Base-by-base conservation (phyloP, 2,888 invertebrate genomes). In the Amitus sp. region DNA sequence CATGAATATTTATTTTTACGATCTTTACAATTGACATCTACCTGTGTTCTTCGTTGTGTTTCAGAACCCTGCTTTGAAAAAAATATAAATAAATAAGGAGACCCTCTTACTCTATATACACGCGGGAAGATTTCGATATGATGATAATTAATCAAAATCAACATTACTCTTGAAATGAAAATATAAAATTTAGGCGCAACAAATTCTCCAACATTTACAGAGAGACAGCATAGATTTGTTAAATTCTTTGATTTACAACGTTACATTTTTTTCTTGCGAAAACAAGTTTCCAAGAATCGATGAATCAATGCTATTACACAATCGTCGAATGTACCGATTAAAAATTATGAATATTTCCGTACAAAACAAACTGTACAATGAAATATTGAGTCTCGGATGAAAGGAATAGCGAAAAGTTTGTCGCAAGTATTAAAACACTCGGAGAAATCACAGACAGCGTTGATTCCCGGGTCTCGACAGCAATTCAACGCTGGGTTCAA, bases 1-100 rank as follows among this genome's bases (percentile, higher is more conserved):
- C n/a, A n/a, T n/a, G n/a, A n/a, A n/a, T n/a, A n/a, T n/a, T n/a
- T n/a, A n/a, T n/a, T n/a, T n/a, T n/a, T n/a, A n/a, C n/a, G n/a
- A n/a, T n/a, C n/a, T n/a, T n/a, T 78, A 79, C 75, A 79, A 76
- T 68, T 78, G 72, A 73, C 76, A 72, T 75, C 74, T 75, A 76
- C 72, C 75, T 77, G 77, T 80, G 79, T 78, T 74, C 73, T 75
- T 68, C 75, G 75, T 73, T 77, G 74, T 73, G 73, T 76, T 75
- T 48, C n/a, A 47, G 57, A 63, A 63, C 63, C 58, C 48, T 63
- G 55, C 63, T 63, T 42, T 48, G 51, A 63, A 58, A 48, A 17
- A 50, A 53, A 62, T 33, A 40, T 34, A 49, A 43, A 49, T 45
- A 45, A 51, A 56, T 37, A 51, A 56, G 56, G 56, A 55, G 51